Conservation (phyloP, 2,888 invertebrate genomes). For the Sipha maydis region DNA sequence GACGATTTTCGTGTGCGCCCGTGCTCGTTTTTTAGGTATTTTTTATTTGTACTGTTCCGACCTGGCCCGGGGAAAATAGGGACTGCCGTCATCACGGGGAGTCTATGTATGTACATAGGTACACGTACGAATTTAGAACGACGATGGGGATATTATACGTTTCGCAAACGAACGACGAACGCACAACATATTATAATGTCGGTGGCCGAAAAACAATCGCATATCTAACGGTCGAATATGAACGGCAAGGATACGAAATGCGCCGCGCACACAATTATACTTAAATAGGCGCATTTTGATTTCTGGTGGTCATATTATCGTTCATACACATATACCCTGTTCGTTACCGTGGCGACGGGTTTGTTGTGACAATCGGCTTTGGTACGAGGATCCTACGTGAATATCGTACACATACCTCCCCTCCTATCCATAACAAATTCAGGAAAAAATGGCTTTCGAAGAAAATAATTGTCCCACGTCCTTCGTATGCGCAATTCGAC, state of each 20-base stretch:
- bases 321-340: neutral
- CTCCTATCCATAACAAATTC: too few species aligned
- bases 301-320: neutral
- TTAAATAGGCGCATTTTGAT: neutral
- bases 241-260: neutral
- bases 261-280: neutral
- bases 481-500: too few species aligned
- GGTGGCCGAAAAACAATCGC: neutral
- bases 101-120: too few species aligned
- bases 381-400: neutral
- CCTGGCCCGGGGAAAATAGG: neutral
- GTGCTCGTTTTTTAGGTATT: neutral
- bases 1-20: neutral
- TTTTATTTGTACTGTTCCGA: neutral
- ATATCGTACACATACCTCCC: too few species aligned
- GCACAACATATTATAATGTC: neutral
- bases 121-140: neutral
- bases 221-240: neutral
- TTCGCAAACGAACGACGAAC: neutral
- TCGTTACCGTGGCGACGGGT: constrained; percentile 28
- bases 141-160: neutral
- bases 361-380: constrained; percentile 42
- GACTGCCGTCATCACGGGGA: neutral
- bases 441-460: too few species aligned
- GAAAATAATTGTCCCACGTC: too few species aligned